Conservation (phyloP, 2,113 vertebrate species). For the Rhadina sibilatrix region DNA sequence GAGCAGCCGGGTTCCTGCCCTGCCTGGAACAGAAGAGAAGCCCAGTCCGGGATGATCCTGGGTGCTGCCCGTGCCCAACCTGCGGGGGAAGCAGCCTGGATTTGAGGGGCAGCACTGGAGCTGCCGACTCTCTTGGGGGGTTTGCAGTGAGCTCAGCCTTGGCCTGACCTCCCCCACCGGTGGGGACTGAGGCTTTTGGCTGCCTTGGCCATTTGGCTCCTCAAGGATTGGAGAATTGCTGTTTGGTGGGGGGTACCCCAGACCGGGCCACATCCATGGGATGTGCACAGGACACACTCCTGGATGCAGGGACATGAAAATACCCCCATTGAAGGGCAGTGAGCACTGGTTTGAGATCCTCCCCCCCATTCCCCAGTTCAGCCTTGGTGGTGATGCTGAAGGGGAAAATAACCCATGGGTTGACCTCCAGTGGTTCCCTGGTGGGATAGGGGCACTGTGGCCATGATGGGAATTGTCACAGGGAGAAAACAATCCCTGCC, state of each 20-base stretch:
- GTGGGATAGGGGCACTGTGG: background rate
- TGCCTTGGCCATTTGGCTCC: background rate
- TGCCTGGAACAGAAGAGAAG: fast-evolving
- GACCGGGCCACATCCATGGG: fast-evolving
- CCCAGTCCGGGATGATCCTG: background rate
- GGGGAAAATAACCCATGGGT: background rate
- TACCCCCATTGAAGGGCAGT: background rate
- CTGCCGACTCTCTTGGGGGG: background rate
- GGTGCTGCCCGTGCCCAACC: background rate
- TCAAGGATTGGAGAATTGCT: background rate
- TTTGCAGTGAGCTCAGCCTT: background rate
- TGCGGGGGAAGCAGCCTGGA: fast-evolving
- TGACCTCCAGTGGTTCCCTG: background rate
- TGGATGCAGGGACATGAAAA: fast-evolving
- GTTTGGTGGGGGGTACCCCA: fast-evolving
- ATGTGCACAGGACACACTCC: fast-evolving
- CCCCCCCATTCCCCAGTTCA: background rate
- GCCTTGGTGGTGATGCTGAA: background rate
- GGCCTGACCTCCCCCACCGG: fast-evolving
- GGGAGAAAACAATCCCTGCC: background rate
- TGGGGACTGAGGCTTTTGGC: fast-evolving
- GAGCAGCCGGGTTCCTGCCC: background rate
- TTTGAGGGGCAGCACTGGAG: background rate
- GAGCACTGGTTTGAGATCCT: background rate
- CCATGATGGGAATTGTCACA: background rate